Evolutionary conservation across 1,140 invertebrate species (phyloP).

Genomic region (Eriocheir sinensis): DNA sequence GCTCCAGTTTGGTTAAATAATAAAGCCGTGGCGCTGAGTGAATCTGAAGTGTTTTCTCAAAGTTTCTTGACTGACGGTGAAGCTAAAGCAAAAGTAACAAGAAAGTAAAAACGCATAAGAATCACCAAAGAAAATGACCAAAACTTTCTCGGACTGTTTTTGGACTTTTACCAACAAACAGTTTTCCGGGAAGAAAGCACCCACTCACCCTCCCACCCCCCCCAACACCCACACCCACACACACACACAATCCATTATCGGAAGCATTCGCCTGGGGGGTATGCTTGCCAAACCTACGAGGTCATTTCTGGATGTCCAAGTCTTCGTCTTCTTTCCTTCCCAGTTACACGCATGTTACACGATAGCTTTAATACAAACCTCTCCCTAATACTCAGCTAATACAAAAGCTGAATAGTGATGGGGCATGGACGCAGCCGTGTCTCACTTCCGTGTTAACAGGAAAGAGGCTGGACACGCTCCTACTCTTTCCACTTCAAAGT

Average conservation of each 20-base stretch:
- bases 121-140: neutral
- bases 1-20: neutral
- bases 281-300: neutral
- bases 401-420: too few relatives aligned
- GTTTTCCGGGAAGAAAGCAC: neutral
- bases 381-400: too few relatives aligned
- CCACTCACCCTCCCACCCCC: slow-evolving; percentile 43
- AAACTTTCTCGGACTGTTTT: neutral
- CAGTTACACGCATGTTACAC: too few relatives aligned
- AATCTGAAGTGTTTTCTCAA: neutral
- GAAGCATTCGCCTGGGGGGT: neutral
- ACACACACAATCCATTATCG: neutral
- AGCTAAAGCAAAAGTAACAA: neutral
- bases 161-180: neutral
- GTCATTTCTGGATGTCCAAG: neutral
- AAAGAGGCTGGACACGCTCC: too few relatives aligned
- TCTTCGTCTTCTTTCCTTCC: neutral
- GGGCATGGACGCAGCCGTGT: too few relatives aligned
- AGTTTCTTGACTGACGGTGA: neutral
- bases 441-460: too few relatives aligned
- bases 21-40: neutral
- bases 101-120: neutral
- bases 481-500: too few relatives aligned
- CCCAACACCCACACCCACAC: slow-evolving; percentile 50
- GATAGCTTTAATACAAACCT: too few relatives aligned